phyloP scores from a whole-genome alignment of 2,113 vertebrate species.

The Chamaetylas fuelleborni region DNA sequence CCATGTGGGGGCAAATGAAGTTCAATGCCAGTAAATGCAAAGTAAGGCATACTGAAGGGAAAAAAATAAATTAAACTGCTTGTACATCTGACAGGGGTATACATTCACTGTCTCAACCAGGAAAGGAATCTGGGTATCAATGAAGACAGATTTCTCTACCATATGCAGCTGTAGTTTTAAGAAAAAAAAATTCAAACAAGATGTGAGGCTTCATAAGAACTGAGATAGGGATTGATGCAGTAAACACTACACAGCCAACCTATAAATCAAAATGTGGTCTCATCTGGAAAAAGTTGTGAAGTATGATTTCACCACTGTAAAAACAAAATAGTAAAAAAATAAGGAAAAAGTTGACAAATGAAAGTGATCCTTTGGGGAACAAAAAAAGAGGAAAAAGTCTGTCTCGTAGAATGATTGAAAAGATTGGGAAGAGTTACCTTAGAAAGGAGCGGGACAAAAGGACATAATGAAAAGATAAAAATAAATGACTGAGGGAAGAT shows the following conservation, averaged over 20 bases:
- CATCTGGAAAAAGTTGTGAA: neutral
- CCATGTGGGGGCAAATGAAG: slow-evolving; percentile 55
- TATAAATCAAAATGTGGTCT: slow-evolving; percentile 7
- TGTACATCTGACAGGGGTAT: slow-evolving; percentile 42
- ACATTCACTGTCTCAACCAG: slow-evolving; percentile 16
- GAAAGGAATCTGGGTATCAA: slow-evolving; percentile 33
- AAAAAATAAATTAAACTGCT: slow-evolving; percentile 49
- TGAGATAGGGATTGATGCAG: neutral
- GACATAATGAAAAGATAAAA: neutral
- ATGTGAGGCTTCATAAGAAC: slow-evolving; percentile 15
- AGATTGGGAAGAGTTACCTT: neutral
- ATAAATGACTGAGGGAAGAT: neutral
- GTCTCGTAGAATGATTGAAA: neutral
- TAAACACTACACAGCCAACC: neutral
- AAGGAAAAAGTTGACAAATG: neutral
- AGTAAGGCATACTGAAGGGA: slow-evolving; percentile 25
- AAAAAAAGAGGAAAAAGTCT: neutral
- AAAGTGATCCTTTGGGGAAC: neutral
- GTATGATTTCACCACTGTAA: neutral
- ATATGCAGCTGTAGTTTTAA: slow-evolving; percentile 26
- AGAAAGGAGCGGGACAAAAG: neutral
- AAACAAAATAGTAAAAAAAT: neutral
- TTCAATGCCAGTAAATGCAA: slow-evolving; percentile 59
- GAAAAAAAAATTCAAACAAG: slow-evolving; percentile 44
- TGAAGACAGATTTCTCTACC: slow-evolving; percentile 50